Evolutionary conservation across 2,888 invertebrate genomes (phyloP), one percentile per base, ranked within the genome.

Genomic region (Polyommatus icarus): DNA sequence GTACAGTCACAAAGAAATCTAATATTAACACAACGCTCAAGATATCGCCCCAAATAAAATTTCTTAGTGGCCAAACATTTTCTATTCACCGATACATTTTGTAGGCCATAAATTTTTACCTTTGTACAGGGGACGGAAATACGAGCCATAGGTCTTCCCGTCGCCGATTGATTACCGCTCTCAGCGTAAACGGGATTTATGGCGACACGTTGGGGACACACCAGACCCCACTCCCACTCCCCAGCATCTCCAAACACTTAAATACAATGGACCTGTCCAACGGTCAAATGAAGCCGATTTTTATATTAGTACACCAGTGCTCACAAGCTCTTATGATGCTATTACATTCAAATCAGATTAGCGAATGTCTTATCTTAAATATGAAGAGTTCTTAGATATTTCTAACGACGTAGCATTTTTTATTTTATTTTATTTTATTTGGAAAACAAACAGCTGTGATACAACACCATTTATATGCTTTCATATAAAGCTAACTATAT

Each of bases 81-180:
- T 18, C 67, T 32, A 67, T 67, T 73, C 40, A 15, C 73, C 40
- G 20, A 73, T 46, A 73, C 73, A 40, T 73, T 73, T 73, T 46
- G 73, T 73, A 46, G 46, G 20, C 40, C 46, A 73, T 73, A 73
- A 73, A 73, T 73, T 73, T n/a, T 73, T 73, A 73, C 73, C 73
- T 73, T 40, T 40, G 72, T 36, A 67, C 67, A 29, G 67, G 61
- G 61, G 61, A 61, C 67, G 67, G 40, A 72, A 72, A 72, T 72
- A 72, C 72, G 24, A 18, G 29, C 75, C 75, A 75, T 75, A 75
- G 75, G 75, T 75, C 75, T 75, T 73, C 73, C 75, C 80, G 80
- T 79, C 79, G 79, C 78, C 82, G 82, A 83, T 83, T 83, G 83
- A 83, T 83, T 83, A 80, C 79, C 79, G 79, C 78, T 77, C 73